Evolutionary conservation across 2,113 vertebrate genomes (phyloP), one percentile per base, ranked within the genome.

Genomic region (Leucoraja erinaceus): DNA sequence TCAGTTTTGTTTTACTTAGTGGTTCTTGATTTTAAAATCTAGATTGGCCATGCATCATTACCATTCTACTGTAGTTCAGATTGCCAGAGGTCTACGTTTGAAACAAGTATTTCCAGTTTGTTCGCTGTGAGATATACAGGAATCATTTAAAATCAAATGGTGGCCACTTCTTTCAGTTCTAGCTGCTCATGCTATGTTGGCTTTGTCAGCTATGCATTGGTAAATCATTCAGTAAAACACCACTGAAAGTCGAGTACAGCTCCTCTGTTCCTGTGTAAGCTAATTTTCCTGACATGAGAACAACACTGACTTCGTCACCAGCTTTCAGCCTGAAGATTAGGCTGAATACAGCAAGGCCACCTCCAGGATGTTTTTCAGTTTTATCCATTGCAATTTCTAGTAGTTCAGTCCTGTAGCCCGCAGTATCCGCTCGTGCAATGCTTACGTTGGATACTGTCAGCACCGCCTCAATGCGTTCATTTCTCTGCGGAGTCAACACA

Each of bases 401-500:
- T 25, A 72, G 63, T 59, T 93, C 93, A 76, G 93, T 84, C 38
- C 70, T 75, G 61, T 81, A 86, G 33, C 93, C 93, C 6, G 93
- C 79, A 22, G 93, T 86, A 66, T 93, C 93, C 56, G 92, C 79
- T 47, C 92, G 84, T 47, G 84, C 78, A 47, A 93, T 31, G 10
- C 78, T 86, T 31, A 76, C 38, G 14, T 93, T 93, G 93, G 93
- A 93, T 47, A 81, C 78, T 9, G 63, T 93, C 68, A 93, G 84
- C 61, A 92, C 84, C 56, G 93, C 79, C 78, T 86, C 79, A 28
- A 93, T 90, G 28, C 70, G 93, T 10, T 90, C 84, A 59, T 93
- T 93, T 81, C 84, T 93, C 68, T 93, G 61, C 11, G 93, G 93
- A 68, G 84, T 86, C 33, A 93, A 47, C 38, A 93, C 84, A 28